Evolutionary conservation across 1,140 invertebrate genomes (phyloP).

Genomic region (Heterodera carotae): DNA sequence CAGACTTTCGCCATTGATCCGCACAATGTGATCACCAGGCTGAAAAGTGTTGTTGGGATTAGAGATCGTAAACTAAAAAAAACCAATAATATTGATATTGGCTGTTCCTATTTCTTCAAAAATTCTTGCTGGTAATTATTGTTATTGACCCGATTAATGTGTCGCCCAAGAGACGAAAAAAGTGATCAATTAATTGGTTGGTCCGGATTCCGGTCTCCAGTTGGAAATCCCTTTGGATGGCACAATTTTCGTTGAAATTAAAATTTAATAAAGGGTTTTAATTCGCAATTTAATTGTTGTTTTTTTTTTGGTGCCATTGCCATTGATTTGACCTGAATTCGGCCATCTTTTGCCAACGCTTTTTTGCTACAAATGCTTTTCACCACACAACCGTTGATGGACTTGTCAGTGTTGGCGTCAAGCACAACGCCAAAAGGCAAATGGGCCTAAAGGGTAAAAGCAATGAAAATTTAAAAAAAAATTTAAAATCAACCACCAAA

Average conservation of each 20-base stretch:
- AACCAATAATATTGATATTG: too few species aligned
- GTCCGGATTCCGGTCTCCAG: too few species aligned
- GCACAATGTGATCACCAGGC: slow-evolving; percentile 68
- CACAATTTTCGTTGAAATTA: too few species aligned
- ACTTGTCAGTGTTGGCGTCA: slow-evolving; percentile 70
- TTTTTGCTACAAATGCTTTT: slow-evolving; percentile 70
- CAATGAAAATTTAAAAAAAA: background rate
- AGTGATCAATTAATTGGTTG: too few species aligned
- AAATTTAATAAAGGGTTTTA: background rate
- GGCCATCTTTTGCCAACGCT: slow-evolving; percentile 71
- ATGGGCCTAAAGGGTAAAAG: slow-evolving; percentile 66
- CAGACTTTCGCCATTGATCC: slow-evolving; percentile 74
- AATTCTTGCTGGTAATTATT: too few species aligned
- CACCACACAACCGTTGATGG: slow-evolving; percentile 73
- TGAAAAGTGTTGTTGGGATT: too few species aligned
- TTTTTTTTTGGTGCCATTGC: slow-evolving; percentile 14
- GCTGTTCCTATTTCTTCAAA: too few species aligned
- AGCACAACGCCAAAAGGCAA: slow-evolving; percentile 68
- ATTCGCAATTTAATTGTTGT: background rate
- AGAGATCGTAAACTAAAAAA: too few species aligned
- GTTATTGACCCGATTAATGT: too few species aligned
- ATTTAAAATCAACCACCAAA: background rate
- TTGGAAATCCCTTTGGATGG: too few species aligned
- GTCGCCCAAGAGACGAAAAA: too few species aligned
- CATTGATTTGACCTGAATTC: slow-evolving; percentile 66